Evolutionary conservation across 2,113 vertebrate genomes (phyloP).

Genomic region (Coregonus clupeaformis): DNA sequence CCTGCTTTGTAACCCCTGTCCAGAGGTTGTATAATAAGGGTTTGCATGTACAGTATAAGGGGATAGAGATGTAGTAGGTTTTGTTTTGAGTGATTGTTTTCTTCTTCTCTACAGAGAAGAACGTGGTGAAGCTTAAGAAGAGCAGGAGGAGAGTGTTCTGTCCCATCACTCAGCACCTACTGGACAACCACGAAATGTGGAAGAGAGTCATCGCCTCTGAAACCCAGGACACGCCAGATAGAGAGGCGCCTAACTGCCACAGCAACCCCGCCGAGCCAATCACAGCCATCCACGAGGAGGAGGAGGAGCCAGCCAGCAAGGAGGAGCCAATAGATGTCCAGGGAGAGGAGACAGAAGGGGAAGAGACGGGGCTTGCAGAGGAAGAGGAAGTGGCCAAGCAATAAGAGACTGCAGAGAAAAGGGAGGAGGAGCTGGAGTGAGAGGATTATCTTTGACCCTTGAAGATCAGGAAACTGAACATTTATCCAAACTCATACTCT

Average conservation of each 20-base stretch:
- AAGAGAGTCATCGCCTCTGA: slow-evolving; percentile 86
- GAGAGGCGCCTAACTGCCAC: slow-evolving; percentile 65
- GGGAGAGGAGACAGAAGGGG: slow-evolving; percentile 72
- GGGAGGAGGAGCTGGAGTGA: slow-evolving; percentile 60
- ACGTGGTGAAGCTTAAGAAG: slow-evolving; percentile 71
- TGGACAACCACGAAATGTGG: slow-evolving; percentile 97
- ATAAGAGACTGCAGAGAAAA: slow-evolving; percentile 64
- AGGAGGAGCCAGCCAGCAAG: slow-evolving; percentile 78
- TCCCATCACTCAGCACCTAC: slow-evolving; percentile 89
- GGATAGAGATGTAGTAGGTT: neutral
- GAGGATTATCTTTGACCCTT: slow-evolving; percentile 45
- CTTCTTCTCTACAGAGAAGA: slow-evolving; percentile 68
- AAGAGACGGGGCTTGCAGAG: slow-evolving; percentile 59
- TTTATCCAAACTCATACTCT: slow-evolving; percentile 48
- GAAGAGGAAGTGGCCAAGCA: slow-evolving; percentile 53
- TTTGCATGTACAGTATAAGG: too few relatives aligned
- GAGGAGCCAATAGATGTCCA: slow-evolving; percentile 56
- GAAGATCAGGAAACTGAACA: slow-evolving; percentile 51
- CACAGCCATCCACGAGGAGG: slow-evolving; percentile 88
- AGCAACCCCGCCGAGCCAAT: slow-evolving; percentile 79
- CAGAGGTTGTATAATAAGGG: too few relatives aligned
- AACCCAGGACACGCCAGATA: slow-evolving; percentile 58
- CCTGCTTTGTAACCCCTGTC: too few relatives aligned
- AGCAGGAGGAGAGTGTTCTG: slow-evolving; percentile 86
- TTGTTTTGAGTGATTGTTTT: neutral